A percentile compares a stretch with the other conserved stretches of the same genome.
phyloP scores from a whole-genome alignment of 1,140 invertebrate species.

The Achroia grisella region DNA sequence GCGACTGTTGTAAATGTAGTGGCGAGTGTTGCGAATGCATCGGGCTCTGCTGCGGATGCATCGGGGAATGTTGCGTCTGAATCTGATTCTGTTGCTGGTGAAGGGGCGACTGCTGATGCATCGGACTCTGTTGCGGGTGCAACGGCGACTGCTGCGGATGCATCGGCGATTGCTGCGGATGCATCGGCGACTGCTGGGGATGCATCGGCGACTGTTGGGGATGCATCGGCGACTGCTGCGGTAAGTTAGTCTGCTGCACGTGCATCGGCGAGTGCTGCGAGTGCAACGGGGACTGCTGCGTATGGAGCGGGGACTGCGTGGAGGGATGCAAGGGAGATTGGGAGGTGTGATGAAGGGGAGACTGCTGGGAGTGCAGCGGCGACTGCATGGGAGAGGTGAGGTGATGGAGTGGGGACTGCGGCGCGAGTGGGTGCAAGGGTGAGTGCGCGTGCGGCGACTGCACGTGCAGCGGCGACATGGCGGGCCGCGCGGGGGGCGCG shows the following conservation, averaged over 20 bases:
- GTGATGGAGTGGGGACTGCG: slow-evolving; percentile 73
- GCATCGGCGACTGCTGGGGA: slow-evolving; percentile 51
- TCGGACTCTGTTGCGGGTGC: slow-evolving; percentile 19
- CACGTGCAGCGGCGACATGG: slow-evolving; percentile 57
- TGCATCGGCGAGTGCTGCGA: slow-evolving; percentile 65
- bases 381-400: slow-evolving; percentile 74
- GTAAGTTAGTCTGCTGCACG: slow-evolving; percentile 46
- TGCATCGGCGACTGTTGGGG: slow-evolving; percentile 47
- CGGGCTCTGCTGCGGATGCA: slow-evolving; percentile 36
- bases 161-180: slow-evolving; percentile 43
- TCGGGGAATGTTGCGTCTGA: slow-evolving; percentile 48
- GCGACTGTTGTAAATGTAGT: slow-evolving; percentile 66
- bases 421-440: slow-evolving; percentile 54
- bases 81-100: slow-evolving; percentile 37
- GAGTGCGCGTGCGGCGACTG: slow-evolving; percentile 74
- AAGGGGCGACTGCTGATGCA: slow-evolving; percentile 46
- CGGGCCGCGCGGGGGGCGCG: slow-evolving; percentile 36
- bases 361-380: slow-evolving; percentile 73
- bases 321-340: slow-evolving; percentile 71
- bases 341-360: slow-evolving; percentile 70
- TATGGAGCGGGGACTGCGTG: slow-evolving; percentile 64
- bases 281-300: slow-evolving; percentile 65
- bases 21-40: slow-evolving; percentile 60
- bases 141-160: slow-evolving; percentile 51
- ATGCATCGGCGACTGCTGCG: slow-evolving; percentile 44